phyloP scores from a whole-genome alignment of 2,888 invertebrate genomes.

The Drosophila lutescens region DNA sequence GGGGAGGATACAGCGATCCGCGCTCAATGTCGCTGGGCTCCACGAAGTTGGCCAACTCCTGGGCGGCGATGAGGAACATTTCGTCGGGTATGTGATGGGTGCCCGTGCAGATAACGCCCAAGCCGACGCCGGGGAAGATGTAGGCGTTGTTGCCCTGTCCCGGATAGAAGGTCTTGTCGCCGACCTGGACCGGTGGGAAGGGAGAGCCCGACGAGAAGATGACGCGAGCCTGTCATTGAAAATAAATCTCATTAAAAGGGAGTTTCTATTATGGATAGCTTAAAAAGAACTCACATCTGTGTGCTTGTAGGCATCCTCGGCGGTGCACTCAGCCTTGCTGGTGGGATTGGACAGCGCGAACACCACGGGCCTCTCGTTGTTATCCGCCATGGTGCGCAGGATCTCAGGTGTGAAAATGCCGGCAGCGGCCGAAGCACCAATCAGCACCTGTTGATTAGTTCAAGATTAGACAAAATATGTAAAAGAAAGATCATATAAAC shows the following conservation, averaged over 20 bases:
- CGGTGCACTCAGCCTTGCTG: constrained; percentile 98
- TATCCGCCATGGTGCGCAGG: constrained; percentile 92
- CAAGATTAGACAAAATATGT: not conserved
- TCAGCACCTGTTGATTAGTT: constrained; percentile 76
- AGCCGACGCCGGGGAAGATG: constrained; percentile 97
- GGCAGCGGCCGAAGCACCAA: constrained; percentile 95
- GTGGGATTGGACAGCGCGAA: constrained; percentile 99
- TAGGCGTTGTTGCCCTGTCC: constrained; percentile 99
- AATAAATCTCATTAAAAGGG: not conserved
- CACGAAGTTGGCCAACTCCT: constrained; percentile 92
- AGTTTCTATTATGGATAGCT: rapidly evolving
- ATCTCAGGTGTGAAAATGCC: constrained; percentile 96
- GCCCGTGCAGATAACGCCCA: constrained; percentile 96
- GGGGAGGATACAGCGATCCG: constrained; percentile 97
- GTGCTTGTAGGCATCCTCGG: constrained; percentile 95
- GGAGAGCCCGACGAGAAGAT: constrained; percentile 98
- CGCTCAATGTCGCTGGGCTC: constrained; percentile 91
- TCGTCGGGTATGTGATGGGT: constrained; percentile 97
- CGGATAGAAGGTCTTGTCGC: constrained; percentile 92
- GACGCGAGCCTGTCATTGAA: constrained; percentile 91
- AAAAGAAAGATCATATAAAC: constrained; percentile 53
- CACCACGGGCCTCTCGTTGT: constrained; percentile 95
- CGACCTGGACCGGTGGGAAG: constrained; percentile 92
- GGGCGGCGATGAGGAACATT: constrained; percentile 97
- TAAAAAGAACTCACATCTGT: constrained; percentile 90